These are phyloP conservation scores for Blennius ocellaris DNA, from an alignment of 2,113 vertebrate genomes.

Conservation along the genomic window DNA sequence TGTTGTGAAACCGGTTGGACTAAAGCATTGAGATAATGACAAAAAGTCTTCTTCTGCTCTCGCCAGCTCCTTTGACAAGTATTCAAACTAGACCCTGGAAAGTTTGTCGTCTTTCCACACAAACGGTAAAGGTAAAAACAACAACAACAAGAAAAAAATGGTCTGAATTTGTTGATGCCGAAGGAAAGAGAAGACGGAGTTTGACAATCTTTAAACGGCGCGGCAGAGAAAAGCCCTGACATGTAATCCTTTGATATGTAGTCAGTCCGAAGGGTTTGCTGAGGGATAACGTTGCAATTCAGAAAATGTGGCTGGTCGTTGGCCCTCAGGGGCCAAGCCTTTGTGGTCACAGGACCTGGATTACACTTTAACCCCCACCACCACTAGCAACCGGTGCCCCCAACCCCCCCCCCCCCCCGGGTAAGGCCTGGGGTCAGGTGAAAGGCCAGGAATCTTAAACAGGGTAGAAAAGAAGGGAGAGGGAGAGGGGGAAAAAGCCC, in stretches of 20 bases:
- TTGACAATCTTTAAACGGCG: slow-evolving; percentile 37
- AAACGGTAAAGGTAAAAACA: background rate
- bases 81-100: slow-evolving; percentile 1
- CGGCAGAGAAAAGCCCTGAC: slow-evolving; percentile 39
- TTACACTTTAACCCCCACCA: slow-evolving; percentile 84
- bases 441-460: slow-evolving; percentile 84
- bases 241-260: slow-evolving; percentile 75
- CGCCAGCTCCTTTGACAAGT: background rate
- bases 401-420: slow-evolving; percentile 35
- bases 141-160: no score
- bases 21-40: slow-evolving; percentile 25
- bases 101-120: background rate
- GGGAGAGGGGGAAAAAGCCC: slow-evolving; percentile 43
- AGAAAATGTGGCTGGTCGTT: slow-evolving; percentile 81
- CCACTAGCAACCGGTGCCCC: slow-evolving; percentile 36
- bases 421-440: slow-evolving; percentile 78
- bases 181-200: slow-evolving; percentile 18
- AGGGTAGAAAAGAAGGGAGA: slow-evolving; percentile 40
- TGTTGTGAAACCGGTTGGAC: slow-evolving; percentile 30
- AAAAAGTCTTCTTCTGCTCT: background rate
- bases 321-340: slow-evolving; percentile 80
- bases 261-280: slow-evolving; percentile 57
- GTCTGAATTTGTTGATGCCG: no score
- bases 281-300: slow-evolving; percentile 81
- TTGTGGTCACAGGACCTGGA: slow-evolving; percentile 86